Evolutionary conservation across 1,140 invertebrate genomes (phyloP), one percentile per base, ranked within the genome.

Genomic region (Drosophila santomea): DNA sequence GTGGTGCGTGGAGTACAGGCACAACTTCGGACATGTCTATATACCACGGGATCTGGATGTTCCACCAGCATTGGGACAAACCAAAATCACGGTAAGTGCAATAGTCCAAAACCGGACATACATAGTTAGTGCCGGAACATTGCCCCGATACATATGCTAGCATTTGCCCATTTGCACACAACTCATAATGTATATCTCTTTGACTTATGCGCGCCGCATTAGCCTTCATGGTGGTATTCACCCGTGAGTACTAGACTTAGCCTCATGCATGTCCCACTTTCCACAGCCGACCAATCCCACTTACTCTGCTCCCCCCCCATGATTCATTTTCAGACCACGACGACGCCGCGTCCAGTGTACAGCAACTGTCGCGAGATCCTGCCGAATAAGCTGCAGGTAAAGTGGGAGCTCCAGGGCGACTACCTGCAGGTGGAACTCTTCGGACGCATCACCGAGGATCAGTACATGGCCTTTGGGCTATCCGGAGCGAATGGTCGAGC

Each of bases 141-240:
- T 51, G 17, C 44, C 55, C 55, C 50, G 59, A 52, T 58, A 51
- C 48, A 68, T 71, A 48, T 58, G 64, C 67, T 71, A 71, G 51
- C 80, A 88, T 84, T 74, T 68, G 36, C 55, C 76, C 83, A 79
- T 74, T 77, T 63, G 52, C 80, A 79, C 52, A 80, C 58, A 63
- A 79, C 75, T 86, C 83, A 86, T 88, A 57, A 73, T 89, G 80
- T 86, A 86, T 80, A 88, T 86, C 72, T 86, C 75, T 86, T 80
- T 86, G 73, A 90, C 64, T 68, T 64, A 78, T 81, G 62, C 78
- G 74, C 84, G 79, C 75, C 74, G 80, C 91, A 90, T 92, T 82
- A 97, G 96, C 96, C 96, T 91, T 94, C 95, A 84, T 97, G 96
- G 96, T 97, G 96, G 96, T 97, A 97, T 93, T 96, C 96, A 93